Evolutionary conservation across 1,140 invertebrate genomes (phyloP), one percentile per base, ranked within the genome.

Genomic region (Hylyphantes graminicola): DNA sequence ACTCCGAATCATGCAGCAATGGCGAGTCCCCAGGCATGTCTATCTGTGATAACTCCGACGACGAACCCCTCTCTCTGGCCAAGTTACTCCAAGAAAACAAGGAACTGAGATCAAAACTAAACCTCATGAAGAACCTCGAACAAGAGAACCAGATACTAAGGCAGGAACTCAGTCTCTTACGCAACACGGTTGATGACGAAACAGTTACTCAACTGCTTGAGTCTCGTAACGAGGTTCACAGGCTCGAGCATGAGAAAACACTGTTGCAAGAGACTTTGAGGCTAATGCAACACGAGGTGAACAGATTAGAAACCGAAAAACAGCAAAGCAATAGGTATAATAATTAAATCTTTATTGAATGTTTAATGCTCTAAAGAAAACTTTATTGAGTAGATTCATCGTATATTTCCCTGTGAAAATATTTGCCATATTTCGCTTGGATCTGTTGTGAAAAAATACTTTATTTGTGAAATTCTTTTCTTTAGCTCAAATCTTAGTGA

Each of bases 71-170:
- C 17, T 83, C 80, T 21, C 8, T 85, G 50, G 19, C 55, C 17
- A 85, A 77, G 70, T 48, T 85, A 53, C 15, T 85, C 21, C 63
- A 77, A 70, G 77, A 85, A 51, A 85, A 81, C 19, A 73, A 70
- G 76, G 64, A 81, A 81, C 72, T 76, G 51, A 51, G 77, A 48
- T 68, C 64, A 12, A 80, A 85, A 63, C 35, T 81, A 13, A 76
- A 75, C 54, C 21, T 74, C 57, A 80, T 85, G 63, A 67, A 67
- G 35, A 81, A 78, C 55, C 55, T 85, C 63, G 72, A 85, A 70
- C 72, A 80, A 68, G 85, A 85, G 50, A 85, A 85, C 76, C 55
- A 85, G 10, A 74, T 81, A 68, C 48, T 85, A 19, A 85, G 76
- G 50, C 68, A 80, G 63, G 77, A 85, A 75, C 61, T 85, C 11